Base-by-base conservation (phyloP, 1,140 invertebrate genomes). In the Tenebrio molitor region DNA sequence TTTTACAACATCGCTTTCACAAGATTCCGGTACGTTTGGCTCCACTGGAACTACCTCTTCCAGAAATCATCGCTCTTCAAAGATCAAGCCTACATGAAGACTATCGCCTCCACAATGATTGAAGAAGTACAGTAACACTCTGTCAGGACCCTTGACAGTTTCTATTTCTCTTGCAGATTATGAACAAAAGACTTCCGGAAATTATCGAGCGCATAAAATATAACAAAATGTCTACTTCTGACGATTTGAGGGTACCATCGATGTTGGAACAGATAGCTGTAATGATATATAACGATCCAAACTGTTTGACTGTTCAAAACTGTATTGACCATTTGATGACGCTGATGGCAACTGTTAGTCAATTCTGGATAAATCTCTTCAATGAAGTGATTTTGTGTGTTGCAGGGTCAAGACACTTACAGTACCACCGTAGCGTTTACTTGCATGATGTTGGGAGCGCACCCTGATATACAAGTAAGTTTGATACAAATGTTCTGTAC, bases 381-480 rank as follows among this genome's bases (percentile, higher is more conserved):
- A n/a, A n/a, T n/a, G 10, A 53, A 10, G 41, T 17, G 16, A 7
- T 19, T 53, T 58, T 34, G 10, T 62, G 74, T 69, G 15, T 69
- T 39, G 7, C 29, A 79, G 77, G 46, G 66, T 42, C 74, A 79
- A 73, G 77, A 79, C 44, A 74, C 77, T 7, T n/a, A 70, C 8
- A 72, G 72, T n/a, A 69, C 69, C 2, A 73, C 71, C 14, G 17
- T 63, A 1, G 69, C 44, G 1, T 66, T 74, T 69, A 53, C 69
- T 33, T 25, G 71, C 19, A n/a, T 70, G 29, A 25, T 76, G 42
- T 62, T 79, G 16, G 77, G 76, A 29, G 74, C 74, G 64, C 73
- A 79, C 67, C 77, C 77, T 6, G 34, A 77, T 12, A 69, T 73
- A 41, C 77, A 79, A 46, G 70, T 69, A 7, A 76, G 46, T n/a